A percentile compares a stretch with the other conserved stretches of the same genome.
phyloP scores from a whole-genome alignment of 2,888 invertebrate species.

The Xestia xanthographa region DNA sequence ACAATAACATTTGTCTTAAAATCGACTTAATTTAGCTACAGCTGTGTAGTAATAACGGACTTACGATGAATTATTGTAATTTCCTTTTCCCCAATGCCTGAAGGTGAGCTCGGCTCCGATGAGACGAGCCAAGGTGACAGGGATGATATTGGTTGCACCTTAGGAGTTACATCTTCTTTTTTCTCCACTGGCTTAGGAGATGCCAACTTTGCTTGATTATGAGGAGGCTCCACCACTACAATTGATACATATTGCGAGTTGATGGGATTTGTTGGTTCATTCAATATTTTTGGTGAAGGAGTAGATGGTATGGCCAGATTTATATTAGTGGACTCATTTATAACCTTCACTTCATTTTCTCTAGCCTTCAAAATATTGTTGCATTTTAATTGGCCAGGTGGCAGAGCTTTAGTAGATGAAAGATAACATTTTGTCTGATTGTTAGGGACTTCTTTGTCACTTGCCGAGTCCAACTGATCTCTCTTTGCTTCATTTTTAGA shows the following conservation, averaged over 20 bases:
- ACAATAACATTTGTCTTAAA: neutral
- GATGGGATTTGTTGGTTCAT: conserved; percentile 85
- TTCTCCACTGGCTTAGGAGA: conserved; percentile 88
- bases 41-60: conserved; percentile 96
- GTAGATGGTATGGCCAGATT: conserved; percentile 86
- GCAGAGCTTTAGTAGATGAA: conserved; percentile 93
- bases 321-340: conserved; percentile 86
- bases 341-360: conserved; percentile 87
- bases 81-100: conserved; percentile 91
- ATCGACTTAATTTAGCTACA: conserved; percentile 76
- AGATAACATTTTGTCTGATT: conserved; percentile 93
- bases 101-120: conserved; percentile 92
- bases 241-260: conserved; percentile 89
- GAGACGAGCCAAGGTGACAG: conserved; percentile 96
- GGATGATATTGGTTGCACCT: conserved; percentile 92
- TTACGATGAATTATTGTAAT: conserved; percentile 94
- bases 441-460: conserved; percentile 92
- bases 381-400: conserved; percentile 97
- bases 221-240: conserved; percentile 88
- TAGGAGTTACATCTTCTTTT: conserved; percentile 88
- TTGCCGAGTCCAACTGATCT: conserved; percentile 86
- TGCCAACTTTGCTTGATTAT: conserved; percentile 79
- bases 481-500: conserved; percentile 92
- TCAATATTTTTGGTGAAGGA: conserved; percentile 89
- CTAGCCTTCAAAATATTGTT: conserved; percentile 97